Evolutionary conservation across 2,113 vertebrate genomes (phyloP).

Genomic region (Lagopus leucura): DNA sequence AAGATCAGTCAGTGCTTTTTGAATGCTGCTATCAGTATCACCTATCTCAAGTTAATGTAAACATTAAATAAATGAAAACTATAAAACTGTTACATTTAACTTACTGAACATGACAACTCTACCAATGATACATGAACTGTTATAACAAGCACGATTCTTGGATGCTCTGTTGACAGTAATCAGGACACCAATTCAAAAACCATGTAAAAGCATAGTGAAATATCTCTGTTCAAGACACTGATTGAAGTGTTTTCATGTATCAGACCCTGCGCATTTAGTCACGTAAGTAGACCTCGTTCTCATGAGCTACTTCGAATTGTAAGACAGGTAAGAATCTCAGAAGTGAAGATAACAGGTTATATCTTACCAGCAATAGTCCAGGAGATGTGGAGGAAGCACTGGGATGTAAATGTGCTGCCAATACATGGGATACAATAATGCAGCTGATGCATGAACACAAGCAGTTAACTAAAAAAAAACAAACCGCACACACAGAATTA

Average conservation of each 20-base stretch:
- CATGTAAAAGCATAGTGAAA: background rate
- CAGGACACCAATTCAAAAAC: background rate
- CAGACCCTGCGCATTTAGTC: background rate
- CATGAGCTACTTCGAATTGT: background rate
- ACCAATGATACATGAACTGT: background rate
- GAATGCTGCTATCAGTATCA: background rate
- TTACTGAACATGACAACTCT: background rate
- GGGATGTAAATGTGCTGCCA: conserved; percentile 99
- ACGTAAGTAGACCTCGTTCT: background rate
- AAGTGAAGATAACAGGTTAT: background rate
- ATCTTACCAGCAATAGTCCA: conserved; percentile 99
- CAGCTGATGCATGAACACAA: conserved; percentile 92
- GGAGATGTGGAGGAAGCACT: conserved; percentile 93
- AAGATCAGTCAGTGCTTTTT: background rate
- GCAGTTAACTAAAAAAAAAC: conserved; percentile 88
- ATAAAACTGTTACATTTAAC: background rate
- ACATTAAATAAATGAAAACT: background rate
- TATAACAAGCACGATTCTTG: background rate
- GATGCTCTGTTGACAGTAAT: background rate
- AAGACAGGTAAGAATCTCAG: background rate
- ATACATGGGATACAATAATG: conserved; percentile 95
- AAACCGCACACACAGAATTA: conserved; percentile 53
- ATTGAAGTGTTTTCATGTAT: background rate
- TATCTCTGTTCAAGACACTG: background rate
- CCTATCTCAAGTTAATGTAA: background rate